Evolutionary conservation across 2,113 vertebrate genomes (phyloP).

Genomic region (Vulpes lagopus): DNA sequence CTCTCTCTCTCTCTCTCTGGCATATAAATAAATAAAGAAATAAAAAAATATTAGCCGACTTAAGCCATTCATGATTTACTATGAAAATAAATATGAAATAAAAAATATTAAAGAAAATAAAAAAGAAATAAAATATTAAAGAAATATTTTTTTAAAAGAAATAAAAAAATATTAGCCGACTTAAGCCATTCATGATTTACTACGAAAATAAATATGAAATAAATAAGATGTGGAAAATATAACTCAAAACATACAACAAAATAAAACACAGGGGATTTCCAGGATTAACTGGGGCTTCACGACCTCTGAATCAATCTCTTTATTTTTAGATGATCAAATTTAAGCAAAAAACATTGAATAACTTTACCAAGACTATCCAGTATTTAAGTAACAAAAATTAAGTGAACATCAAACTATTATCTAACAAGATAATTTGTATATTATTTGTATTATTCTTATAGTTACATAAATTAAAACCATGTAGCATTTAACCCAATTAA

Average conservation of each 20-base stretch:
- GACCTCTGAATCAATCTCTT: slow-evolving; percentile 1
- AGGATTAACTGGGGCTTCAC: slow-evolving; percentile 37
- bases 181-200: not conserved
- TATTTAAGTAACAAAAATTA: slow-evolving; percentile 48
- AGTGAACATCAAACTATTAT: slow-evolving; percentile 41
- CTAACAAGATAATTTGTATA: not conserved
- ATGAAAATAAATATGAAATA: slow-evolving; percentile 2
- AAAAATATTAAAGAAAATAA: too few relatives aligned
- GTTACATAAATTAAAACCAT: not conserved
- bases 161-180: slow-evolving; percentile 8
- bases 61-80: not conserved
- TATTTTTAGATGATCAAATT: slow-evolving; percentile 25
- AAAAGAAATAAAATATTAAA: too few relatives aligned
- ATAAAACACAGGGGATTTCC: not conserved
- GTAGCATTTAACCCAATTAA: not conserved
- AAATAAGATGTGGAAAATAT: not conserved
- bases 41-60: slow-evolving; percentile 10
- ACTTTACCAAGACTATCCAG: slow-evolving; percentile 3
- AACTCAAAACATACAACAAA: not conserved
- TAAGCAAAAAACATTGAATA: slow-evolving; percentile 34
- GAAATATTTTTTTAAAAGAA: too few relatives aligned
- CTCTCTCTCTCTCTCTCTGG: too few relatives aligned
- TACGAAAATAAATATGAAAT: slow-evolving; percentile 10
- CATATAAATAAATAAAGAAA: too few relatives aligned
- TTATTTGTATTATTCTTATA: not conserved